Conservation (phyloP, 2,888 invertebrate genomes). For the Agrochola circellaris region DNA sequence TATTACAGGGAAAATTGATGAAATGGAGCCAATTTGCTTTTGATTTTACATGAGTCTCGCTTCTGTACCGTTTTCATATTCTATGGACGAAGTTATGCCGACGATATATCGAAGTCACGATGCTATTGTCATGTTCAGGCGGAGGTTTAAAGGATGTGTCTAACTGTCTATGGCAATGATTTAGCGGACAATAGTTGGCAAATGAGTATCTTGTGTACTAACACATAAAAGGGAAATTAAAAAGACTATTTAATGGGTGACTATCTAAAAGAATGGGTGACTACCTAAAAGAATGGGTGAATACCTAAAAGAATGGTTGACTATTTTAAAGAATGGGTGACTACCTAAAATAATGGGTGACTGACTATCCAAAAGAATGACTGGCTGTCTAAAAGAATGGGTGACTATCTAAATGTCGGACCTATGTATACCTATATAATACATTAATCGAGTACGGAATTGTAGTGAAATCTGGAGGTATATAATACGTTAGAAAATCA, state of each 20-base stretch:
- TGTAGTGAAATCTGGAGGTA: neutral
- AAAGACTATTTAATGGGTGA: neutral
- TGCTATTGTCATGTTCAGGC: slow-evolving; percentile 44
- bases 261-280: neutral
- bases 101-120: slow-evolving; percentile 54
- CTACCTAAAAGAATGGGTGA: neutral
- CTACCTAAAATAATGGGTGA: neutral
- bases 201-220: slow-evolving; percentile 26
- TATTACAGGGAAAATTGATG: too few relatives aligned
- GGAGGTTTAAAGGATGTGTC: slow-evolving; percentile 34
- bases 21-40: too few relatives aligned
- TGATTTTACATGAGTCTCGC: neutral
- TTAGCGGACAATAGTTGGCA: slow-evolving; percentile 26
- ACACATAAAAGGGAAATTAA: neutral
- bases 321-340: too few relatives aligned
- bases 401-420: too few relatives aligned
- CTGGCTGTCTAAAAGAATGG: too few relatives aligned
- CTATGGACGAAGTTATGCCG: slow-evolving; percentile 27
- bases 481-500: neutral
- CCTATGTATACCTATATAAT: too few relatives aligned
- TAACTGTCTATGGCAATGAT: slow-evolving; percentile 35
- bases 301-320: neutral
- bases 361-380: too few relatives aligned
- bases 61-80: neutral
- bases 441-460: neutral